Evolutionary conservation across 2,888 invertebrate species (phyloP), one percentile per base, ranked within the genome.

Genomic region (Harpagoxenus sublaevis): DNA sequence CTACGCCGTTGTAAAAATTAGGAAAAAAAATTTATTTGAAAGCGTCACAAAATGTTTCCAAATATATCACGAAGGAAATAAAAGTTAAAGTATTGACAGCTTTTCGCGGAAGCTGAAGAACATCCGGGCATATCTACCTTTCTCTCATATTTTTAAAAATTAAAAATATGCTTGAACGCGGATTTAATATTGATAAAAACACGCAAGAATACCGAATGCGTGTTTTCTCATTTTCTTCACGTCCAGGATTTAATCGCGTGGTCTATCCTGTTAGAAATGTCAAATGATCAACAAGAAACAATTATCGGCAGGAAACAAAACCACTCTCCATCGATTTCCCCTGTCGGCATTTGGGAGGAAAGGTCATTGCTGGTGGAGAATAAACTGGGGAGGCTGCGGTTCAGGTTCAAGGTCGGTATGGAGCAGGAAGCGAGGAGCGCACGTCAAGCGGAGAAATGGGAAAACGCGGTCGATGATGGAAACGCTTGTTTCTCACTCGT

Each of bases 381-480:
- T 60, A 74, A 62, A 73, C 53, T 45, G 42, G 84, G 57, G 81
- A 84, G 70, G 83, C 78, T 90, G 85, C 35, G 81, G 84, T 89
- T 90, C 89, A 89, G 87, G 88, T 92, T 92, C 92, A 92, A 91
- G 92, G 92, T 87, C 88, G 82, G 48, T 74, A 23, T 35, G 84
- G 57, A 88, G 87, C 85, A 90, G 89, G 88, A 87, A 91, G 86
- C 87, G 63, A 68, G 55, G 12, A 55, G 74, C 31, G 45, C 53
- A 74, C 68, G 66, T 48, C 55, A 39, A 28, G 62, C 35, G 53
- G 53, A 5, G 60, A 60, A 39, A 82, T 35, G 62, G 53, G 74
- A 75, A 84, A 70, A 45, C 66, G 65, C 78, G 87, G 83, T 91
- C 87, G 89, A 89, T 91, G 85, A 35, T 73, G 68, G 84, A 83